phyloP scores from a whole-genome alignment of 1,140 invertebrate species.

The Nasonia longicornis region DNA sequence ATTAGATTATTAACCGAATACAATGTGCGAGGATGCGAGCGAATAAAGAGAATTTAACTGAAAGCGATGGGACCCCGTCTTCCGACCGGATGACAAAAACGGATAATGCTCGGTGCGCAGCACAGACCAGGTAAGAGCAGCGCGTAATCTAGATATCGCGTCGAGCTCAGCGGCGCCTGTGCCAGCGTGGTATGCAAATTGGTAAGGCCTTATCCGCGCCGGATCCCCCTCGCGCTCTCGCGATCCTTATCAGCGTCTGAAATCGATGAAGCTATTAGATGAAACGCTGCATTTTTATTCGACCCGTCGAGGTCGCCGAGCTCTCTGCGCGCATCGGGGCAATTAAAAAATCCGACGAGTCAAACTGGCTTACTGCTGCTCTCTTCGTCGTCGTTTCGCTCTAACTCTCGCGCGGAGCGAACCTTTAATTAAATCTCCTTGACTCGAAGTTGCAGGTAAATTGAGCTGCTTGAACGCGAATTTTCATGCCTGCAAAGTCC shows the following conservation, averaged over 20 bases:
- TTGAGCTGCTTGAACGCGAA: slow-evolving; percentile 32
- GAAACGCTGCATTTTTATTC: slow-evolving; percentile 19
- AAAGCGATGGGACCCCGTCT: neutral
- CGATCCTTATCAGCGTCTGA: slow-evolving; percentile 5
- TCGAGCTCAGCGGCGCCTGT: neutral
- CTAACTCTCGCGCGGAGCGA: neutral
- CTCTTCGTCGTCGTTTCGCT: neutral
- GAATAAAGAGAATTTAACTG: neutral
- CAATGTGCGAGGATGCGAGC: no score
- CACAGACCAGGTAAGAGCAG: neutral
- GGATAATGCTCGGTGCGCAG: neutral
- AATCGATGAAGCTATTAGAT: slow-evolving; percentile 35
- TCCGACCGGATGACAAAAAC: neutral
- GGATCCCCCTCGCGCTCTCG: neutral
- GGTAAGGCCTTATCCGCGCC: neutral
- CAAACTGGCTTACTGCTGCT: neutral
- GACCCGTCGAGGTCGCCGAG: neutral
- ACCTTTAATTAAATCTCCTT: slow-evolving; percentile 27
- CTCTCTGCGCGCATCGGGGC: neutral
- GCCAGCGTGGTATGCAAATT: slow-evolving; percentile 12
- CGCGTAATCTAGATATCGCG: slow-evolving; percentile 1
- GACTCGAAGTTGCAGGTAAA: neutral
- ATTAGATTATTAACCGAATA: no score
- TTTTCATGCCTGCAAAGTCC: neutral
- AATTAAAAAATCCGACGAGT: slow-evolving; percentile 20